phyloP scores from a whole-genome alignment of 2,113 vertebrate genomes.

The Hippocampus barbouri region DNA sequence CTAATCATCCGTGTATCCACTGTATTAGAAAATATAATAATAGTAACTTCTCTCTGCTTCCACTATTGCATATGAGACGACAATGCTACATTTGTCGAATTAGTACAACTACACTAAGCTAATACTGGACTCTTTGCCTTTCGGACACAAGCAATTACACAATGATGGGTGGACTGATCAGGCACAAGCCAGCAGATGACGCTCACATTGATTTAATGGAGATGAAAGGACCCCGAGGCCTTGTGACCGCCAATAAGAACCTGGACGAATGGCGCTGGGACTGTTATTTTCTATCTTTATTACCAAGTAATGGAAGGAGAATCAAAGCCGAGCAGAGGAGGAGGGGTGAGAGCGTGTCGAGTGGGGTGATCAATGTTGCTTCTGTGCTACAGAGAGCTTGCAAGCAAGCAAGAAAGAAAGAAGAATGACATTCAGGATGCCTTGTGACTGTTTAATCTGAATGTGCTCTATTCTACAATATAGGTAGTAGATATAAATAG shows the following conservation, averaged over 20 bases:
- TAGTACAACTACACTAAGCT: background rate
- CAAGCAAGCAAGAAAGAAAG: slow-evolving; percentile 11
- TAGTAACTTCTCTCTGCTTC: background rate
- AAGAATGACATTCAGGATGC: slow-evolving; percentile 40
- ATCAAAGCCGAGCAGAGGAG: slow-evolving; percentile 43
- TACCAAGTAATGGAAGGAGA: slow-evolving; percentile 68
- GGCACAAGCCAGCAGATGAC: slow-evolving; percentile 36
- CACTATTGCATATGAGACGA: background rate
- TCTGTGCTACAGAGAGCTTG: slow-evolving; percentile 26
- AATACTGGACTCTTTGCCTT: slow-evolving; percentile 28
- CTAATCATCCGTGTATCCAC: background rate
- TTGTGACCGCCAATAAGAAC: slow-evolving; percentile 25
- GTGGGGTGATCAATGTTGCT: slow-evolving; percentile 3
- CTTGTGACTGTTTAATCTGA: slow-evolving; percentile 66
- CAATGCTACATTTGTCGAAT: slow-evolving; percentile 10
- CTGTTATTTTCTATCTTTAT: slow-evolving; percentile 71
- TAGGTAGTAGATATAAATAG: slow-evolving; percentile 19
- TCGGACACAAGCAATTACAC: slow-evolving; percentile 35
- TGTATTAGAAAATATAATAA: background rate
- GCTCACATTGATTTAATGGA: slow-evolving; percentile 52
- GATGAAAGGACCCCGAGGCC: slow-evolving; percentile 52
- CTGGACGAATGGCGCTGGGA: slow-evolving; percentile 37
- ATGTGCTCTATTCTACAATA: slow-evolving; percentile 14
- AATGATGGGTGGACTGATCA: slow-evolving; percentile 7
- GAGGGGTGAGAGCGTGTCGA: background rate